phyloP scores from a whole-genome alignment of 2,113 vertebrate species.

The Halichoerus grypus region DNA sequence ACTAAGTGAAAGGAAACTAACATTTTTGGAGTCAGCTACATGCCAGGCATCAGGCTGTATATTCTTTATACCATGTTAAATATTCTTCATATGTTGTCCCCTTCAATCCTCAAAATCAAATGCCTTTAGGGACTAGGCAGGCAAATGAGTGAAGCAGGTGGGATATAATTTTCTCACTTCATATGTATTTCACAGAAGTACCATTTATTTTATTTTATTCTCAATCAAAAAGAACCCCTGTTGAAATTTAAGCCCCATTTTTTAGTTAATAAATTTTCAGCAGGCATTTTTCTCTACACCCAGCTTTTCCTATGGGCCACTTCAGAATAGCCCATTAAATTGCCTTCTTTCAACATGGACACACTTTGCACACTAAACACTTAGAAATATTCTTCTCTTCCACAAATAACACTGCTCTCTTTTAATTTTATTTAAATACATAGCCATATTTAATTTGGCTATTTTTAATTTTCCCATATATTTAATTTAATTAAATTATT shows the following conservation, averaged over 20 bases:
- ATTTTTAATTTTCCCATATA: neutral
- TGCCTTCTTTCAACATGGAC: neutral
- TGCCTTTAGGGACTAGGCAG: neutral
- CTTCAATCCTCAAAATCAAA: neutral
- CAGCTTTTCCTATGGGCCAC: neutral
- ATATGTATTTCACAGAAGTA: neutral
- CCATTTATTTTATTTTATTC: neutral
- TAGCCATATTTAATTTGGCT: neutral
- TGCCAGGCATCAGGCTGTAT: neutral
- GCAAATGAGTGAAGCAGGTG: neutral
- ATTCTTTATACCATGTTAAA: neutral
- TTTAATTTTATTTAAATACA: neutral
- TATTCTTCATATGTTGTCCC: neutral
- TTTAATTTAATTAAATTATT: neutral
- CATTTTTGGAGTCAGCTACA: neutral
- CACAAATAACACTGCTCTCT: neutral
- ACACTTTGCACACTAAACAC: neutral
- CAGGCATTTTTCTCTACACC: neutral
- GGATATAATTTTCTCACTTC: neutral
- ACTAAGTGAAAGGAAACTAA: neutral
- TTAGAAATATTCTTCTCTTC: neutral
- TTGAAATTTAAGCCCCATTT: slow-evolving; percentile 6
- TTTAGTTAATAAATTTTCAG: slow-evolving; percentile 15
- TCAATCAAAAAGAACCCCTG: neutral
- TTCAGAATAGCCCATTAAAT: neutral